These are phyloP conservation scores for Muraenolepis orangiensis DNA, from an alignment of 2,797 vertebrate species.

Conservation along the genomic window DNA sequence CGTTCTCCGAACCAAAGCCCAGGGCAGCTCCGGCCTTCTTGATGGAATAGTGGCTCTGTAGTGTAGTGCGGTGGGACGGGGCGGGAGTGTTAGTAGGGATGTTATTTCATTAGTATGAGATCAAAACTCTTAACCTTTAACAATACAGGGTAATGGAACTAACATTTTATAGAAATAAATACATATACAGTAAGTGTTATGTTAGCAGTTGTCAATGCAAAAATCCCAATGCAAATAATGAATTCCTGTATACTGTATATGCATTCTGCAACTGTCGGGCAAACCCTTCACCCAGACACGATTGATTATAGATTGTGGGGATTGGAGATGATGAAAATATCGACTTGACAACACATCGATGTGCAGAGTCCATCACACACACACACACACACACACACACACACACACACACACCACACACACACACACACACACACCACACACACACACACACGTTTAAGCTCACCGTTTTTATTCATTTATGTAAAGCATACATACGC, in stretches of 20 bases:
- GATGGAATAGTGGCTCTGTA: slow-evolving; percentile 97
- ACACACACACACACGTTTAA: slow-evolving; percentile 15
- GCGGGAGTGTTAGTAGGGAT: no score
- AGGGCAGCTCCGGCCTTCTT: slow-evolving; percentile 96
- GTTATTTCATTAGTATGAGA: no score
- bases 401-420: background rate
- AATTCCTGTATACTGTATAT: background rate
- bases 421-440: slow-evolving; percentile 5
- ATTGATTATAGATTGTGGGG: background rate
- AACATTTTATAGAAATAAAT: no score
- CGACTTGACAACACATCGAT: background rate
- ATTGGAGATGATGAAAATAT: no score
- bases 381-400: background rate
- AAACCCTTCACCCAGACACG: background rate
- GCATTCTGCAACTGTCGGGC: background rate
- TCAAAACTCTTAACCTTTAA: background rate
- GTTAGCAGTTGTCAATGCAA: background rate
- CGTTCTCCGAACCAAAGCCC: slow-evolving; percentile 95
- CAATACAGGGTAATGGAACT: background rate
- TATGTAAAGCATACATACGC: background rate
- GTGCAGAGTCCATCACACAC: slow-evolving; percentile 9
- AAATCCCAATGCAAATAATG: background rate
- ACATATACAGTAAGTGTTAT: no score
- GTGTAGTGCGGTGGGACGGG: no score
- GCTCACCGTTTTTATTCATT: background rate